Conservation (phyloP, 30 jellyfish, hydroid and myxozoan species). For the Pelagia noctiluca region DNA sequence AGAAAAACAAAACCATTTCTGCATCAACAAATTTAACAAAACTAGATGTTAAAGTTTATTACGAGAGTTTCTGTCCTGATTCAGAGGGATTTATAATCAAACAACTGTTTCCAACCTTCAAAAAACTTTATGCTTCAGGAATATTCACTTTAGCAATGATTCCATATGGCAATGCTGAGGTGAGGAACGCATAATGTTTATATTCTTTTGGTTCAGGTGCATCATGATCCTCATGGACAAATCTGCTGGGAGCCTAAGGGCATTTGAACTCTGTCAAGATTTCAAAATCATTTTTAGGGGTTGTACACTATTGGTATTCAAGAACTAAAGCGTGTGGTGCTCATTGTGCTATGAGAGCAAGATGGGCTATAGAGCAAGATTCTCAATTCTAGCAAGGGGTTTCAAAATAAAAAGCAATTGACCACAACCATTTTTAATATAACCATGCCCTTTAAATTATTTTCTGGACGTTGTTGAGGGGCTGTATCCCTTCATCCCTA, state of each 20-base stretch:
- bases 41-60: slow-evolving; percentile 48
- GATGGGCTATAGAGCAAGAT: too few species aligned
- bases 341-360: too few species aligned
- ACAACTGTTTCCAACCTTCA: slow-evolving; percentile 54
- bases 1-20: neutral
- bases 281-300: neutral
- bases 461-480: too few species aligned
- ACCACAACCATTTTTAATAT: too few species aligned
- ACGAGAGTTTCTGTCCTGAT: slow-evolving; percentile 65
- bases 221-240: neutral
- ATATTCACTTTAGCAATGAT: slow-evolving; percentile 31
- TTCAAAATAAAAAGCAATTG: too few species aligned
- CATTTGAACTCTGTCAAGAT: neutral
- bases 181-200: neutral
- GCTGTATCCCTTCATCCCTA: too few species aligned
- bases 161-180: slow-evolving; percentile 79
- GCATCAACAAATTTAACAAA: neutral
- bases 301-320: neutral
- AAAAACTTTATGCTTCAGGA: slow-evolving; percentile 31
- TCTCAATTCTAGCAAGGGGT: too few species aligned
- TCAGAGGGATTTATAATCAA: slow-evolving; percentile 36
- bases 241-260: neutral
- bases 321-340: neutral
- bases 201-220: neutral
- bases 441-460: too few species aligned